Evolutionary conservation across 2,113 vertebrate genomes (phyloP).

Genomic region (Agelaius tricolor): DNA sequence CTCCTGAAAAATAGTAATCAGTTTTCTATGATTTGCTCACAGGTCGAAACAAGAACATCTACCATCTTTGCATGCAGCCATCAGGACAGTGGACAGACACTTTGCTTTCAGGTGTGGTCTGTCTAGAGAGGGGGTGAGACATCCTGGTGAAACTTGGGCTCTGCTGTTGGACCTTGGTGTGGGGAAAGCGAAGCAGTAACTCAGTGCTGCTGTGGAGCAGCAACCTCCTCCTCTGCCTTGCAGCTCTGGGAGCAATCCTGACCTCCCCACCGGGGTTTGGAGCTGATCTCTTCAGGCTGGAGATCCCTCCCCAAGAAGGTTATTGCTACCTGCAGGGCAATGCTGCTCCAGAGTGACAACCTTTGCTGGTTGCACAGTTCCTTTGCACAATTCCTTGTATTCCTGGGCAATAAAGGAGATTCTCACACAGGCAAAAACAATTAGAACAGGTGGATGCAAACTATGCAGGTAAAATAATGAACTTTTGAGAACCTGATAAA

Average conservation of each 20-base stretch:
- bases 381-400: background rate
- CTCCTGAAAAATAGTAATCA: background rate
- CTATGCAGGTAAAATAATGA: background rate
- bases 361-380: background rate
- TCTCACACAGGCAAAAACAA: background rate
- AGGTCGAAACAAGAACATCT: background rate
- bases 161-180: fast-evolving
- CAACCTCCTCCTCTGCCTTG: background rate
- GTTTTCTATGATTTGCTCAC: background rate
- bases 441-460: background rate
- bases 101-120: background rate
- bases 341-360: background rate
- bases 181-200: background rate
- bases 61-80: background rate
- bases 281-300: background rate
- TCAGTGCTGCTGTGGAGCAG: background rate
- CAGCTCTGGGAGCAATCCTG: background rate
- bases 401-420: background rate
- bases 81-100: background rate
- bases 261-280: background rate
- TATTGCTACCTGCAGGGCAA: background rate
- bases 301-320: background rate
- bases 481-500: background rate
- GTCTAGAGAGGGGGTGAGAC: background rate
- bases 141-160: background rate